Evolutionary conservation across 2,113 vertebrate genomes (phyloP).

Genomic region (Emydura subglobosa): DNA sequence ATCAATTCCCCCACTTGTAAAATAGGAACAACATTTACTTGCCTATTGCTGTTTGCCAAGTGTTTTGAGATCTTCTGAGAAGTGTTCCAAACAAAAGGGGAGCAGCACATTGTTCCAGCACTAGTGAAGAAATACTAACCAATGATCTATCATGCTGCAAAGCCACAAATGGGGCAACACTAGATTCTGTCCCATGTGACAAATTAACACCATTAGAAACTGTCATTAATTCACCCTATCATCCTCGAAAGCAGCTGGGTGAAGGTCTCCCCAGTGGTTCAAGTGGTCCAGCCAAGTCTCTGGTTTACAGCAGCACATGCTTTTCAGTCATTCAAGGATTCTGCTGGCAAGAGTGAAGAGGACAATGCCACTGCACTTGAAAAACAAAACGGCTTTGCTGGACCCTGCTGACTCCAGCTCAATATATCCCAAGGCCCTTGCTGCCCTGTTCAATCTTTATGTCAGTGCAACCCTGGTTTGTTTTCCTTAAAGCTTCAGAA

Average conservation of each 20-base stretch:
- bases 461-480: neutral
- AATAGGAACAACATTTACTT: neutral
- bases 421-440: neutral
- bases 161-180: neutral
- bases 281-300: neutral
- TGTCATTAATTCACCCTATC: neutral
- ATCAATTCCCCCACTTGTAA: constrained; percentile 14
- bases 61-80: neutral
- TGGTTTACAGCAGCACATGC: neutral
- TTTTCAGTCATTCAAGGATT: constrained; percentile 57
- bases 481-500: neutral
- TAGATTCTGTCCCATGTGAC: neutral
- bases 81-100: neutral
- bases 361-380: neutral
- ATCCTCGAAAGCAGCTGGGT: neutral
- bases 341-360: constrained; percentile 20
- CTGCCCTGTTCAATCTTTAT: neutral
- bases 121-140: neutral
- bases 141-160: neutral
- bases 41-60: neutral
- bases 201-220: neutral
- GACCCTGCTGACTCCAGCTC: neutral
- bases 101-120: neutral
- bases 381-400: neutral
- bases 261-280: constrained; percentile 17